Evolutionary conservation across 1,140 invertebrate species (phyloP).

Genomic region (Chrysoperla carnea): DNA sequence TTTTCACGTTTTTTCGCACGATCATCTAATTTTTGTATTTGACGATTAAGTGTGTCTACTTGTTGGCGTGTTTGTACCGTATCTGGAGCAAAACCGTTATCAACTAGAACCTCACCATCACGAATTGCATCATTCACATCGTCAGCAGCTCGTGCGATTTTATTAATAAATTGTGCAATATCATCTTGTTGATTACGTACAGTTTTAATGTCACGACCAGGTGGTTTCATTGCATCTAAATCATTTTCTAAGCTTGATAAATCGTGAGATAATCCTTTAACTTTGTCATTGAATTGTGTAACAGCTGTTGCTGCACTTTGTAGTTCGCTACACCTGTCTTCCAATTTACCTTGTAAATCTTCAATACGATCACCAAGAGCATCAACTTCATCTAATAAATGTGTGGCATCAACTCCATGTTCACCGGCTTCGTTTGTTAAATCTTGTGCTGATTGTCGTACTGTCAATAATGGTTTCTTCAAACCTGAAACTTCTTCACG

Average conservation of each 20-base stretch:
- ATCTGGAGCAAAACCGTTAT: conserved; percentile 69
- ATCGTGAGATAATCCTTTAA: conserved; percentile 58
- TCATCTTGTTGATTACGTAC: conserved; percentile 75
- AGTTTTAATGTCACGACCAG: conserved; percentile 70
- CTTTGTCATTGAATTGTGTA: conserved; percentile 71
- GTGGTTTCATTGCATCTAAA: conserved; percentile 65
- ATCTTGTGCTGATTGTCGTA: conserved; percentile 45
- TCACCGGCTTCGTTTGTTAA: conserved; percentile 50
- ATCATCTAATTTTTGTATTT: conserved; percentile 61
- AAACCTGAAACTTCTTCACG: conserved; percentile 57
- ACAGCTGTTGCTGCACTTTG: conserved; percentile 76
- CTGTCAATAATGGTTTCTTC: conserved; percentile 44
- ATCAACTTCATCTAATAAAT: conserved; percentile 61
- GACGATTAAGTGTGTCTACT: conserved; percentile 59
- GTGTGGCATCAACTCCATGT: conserved; percentile 49
- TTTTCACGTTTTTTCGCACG: conserved; percentile 54
- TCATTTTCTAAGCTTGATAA: conserved; percentile 66
- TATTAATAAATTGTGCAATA: conserved; percentile 44
- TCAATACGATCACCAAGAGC: conserved; percentile 59
- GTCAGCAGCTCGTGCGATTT: conserved; percentile 44
- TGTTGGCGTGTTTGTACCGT: conserved; percentile 59
- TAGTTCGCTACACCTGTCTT: conserved; percentile 61
- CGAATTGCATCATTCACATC: conserved; percentile 51
- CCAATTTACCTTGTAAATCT: conserved; percentile 55
- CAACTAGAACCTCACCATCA: conserved; percentile 57